These are phyloP conservation scores for Hippopotamyrus pictus DNA, from an alignment of 2,797 vertebrate genomes.

Conservation along the genomic window DNA sequence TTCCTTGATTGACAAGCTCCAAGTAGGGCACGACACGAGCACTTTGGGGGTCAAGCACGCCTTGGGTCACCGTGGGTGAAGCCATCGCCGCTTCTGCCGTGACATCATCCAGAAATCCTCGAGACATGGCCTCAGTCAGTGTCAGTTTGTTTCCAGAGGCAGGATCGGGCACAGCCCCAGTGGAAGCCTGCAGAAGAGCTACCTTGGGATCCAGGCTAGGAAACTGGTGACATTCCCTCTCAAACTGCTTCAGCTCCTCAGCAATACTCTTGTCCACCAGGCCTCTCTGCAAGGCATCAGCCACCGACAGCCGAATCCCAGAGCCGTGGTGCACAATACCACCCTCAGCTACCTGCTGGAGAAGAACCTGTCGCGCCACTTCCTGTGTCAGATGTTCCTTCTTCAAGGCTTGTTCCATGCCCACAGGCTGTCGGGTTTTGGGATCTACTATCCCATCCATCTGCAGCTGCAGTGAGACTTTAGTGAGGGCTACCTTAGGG, in stretches of 20 bases:
- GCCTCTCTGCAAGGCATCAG: conserved; percentile 66
- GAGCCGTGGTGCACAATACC: conserved; percentile 84
- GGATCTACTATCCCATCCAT: conserved; percentile 80
- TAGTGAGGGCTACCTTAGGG: conserved; percentile 56
- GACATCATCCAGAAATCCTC: conserved; percentile 58
- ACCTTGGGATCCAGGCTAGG: conserved; percentile 44
- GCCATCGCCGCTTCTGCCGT: conserved; percentile 51
- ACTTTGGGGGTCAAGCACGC: conserved; percentile 70
- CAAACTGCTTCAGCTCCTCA: conserved; percentile 64
- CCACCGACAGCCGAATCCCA: conserved; percentile 76
- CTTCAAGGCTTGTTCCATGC: conserved; percentile 65
- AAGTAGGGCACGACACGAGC: conserved; percentile 75
- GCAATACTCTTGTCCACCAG: conserved; percentile 65
- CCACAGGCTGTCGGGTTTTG: conserved; percentile 62
- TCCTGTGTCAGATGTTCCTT: conserved; percentile 66
- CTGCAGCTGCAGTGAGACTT: conserved; percentile 77
- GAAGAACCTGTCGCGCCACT: conserved; percentile 64
- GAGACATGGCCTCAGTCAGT: conserved; percentile 60
- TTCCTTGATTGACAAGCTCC: conserved; percentile 77
- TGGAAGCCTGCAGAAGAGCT: conserved; percentile 53
- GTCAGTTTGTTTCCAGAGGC: conserved; percentile 59
- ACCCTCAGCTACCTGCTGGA: conserved; percentile 79
- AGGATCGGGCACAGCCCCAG: conserved; percentile 60
- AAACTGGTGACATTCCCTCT: conserved; percentile 49
- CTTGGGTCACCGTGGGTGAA: conserved; percentile 54